Percentiles rank a stretch among this genome's conserved stretches.
These are phyloP conservation scores for Rostratula benghalensis DNA, from an alignment of 2,113 vertebrate genomes.

Conservation along the genomic window DNA sequence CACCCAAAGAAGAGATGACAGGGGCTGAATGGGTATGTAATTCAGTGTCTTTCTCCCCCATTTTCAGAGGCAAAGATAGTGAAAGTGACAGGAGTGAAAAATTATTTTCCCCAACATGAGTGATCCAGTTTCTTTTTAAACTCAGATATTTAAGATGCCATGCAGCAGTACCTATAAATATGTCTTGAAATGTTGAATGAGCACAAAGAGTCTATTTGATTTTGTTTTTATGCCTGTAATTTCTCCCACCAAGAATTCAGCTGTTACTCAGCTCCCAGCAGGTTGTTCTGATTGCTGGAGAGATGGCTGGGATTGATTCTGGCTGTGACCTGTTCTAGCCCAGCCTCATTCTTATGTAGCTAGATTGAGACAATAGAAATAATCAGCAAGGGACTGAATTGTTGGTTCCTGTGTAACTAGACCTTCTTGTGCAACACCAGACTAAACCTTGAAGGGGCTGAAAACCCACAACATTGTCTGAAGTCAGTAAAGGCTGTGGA, in stretches of 20 bases:
- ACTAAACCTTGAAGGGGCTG: background rate
- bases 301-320: slow-evolving; percentile 14
- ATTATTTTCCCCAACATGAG: background rate
- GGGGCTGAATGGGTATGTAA: background rate
- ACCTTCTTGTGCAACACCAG: background rate
- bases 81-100: background rate
- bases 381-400: slow-evolving; percentile 7
- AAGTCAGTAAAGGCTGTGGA: background rate
- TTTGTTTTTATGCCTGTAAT: slow-evolving; percentile 58
- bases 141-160: background rate
- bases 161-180: slow-evolving; percentile 50
- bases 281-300: slow-evolving; percentile 55
- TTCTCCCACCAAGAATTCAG: slow-evolving; percentile 34
- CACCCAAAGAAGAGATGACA: background rate
- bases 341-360: background rate
- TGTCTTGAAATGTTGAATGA: slow-evolving; percentile 42
- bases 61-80: background rate
- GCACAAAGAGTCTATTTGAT: slow-evolving; percentile 45
- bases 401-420: slow-evolving; percentile 11
- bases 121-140: slow-evolving; percentile 24
- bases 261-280: slow-evolving; percentile 33
- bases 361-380: slow-evolving; percentile 36
- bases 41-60: background rate
- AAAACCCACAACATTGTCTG: background rate
- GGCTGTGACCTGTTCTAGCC: slow-evolving; percentile 21